Evolutionary conservation across 37 sponge, comb jelly and placozoan genomes (phyloP).

Genomic region (Spongia lamella): DNA sequence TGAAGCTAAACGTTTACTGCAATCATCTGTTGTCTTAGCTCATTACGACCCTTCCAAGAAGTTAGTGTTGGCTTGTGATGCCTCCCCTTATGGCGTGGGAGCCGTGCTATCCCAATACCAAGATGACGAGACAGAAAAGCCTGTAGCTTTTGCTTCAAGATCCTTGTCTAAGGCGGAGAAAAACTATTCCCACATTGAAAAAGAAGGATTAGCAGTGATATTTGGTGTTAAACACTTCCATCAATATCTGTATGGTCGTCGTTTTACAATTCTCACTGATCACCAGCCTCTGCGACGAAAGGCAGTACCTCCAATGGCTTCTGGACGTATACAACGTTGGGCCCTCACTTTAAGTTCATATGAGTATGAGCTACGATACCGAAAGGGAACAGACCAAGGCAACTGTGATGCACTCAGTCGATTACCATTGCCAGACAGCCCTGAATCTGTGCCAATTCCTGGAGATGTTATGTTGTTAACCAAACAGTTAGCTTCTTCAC

Average conservation of each 20-base stretch:
- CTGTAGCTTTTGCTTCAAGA: slow-evolving; percentile 1
- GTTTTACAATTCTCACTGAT: not conserved
- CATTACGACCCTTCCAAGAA: not conserved
- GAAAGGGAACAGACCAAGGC: too few species aligned
- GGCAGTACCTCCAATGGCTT: too few species aligned
- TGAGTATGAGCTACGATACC: too few species aligned
- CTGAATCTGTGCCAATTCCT: too few species aligned
- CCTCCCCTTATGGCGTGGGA: slow-evolving; percentile 1
- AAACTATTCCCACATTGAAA: not conserved
- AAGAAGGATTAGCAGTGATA: not conserved
- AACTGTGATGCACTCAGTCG: too few species aligned
- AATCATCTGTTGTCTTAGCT: not conserved
- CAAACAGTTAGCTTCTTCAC: too few species aligned
- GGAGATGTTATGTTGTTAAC: too few species aligned
- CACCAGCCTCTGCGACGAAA: not conserved
- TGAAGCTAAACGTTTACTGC: not conserved
- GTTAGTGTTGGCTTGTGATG: not conserved
- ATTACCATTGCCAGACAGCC: too few species aligned
- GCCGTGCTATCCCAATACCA: not conserved
- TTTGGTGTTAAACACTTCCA: not conserved
- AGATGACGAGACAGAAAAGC: not conserved
- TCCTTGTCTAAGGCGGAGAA: not conserved
- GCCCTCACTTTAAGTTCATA: too few species aligned
- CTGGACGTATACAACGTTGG: too few species aligned
- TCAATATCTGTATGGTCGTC: not conserved